Conservation (phyloP, 2,113 vertebrate genomes). For the Salvelinus namaycush region DNA sequence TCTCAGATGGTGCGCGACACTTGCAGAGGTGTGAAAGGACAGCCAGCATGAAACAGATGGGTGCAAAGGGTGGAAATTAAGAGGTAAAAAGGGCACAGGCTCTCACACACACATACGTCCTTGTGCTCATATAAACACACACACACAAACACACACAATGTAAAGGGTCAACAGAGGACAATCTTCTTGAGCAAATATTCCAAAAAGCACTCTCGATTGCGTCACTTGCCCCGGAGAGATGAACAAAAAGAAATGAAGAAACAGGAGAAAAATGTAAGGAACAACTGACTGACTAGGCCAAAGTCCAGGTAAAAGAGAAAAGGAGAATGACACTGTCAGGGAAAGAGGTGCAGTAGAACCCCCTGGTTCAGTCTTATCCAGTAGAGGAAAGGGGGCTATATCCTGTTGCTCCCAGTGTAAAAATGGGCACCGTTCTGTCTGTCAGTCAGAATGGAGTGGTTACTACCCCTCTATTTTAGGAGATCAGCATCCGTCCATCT, state of each 20-base stretch:
- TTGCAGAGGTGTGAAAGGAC: conserved; percentile 65
- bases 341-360: not conserved
- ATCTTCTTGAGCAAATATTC: conserved; percentile 53
- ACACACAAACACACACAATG: conserved; percentile 16
- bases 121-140: conserved; percentile 22
- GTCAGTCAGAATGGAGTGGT: conserved; percentile 24
- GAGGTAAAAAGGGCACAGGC: conserved; percentile 30
- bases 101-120: not conserved
- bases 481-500: conserved; percentile 26
- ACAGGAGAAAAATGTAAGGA: not conserved
- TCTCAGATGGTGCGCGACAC: conserved; percentile 66
- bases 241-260: conserved; percentile 6
- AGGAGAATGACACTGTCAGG: not conserved
- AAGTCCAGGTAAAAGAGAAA: not conserved
- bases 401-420: too few species aligned
- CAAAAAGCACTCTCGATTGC: conserved; percentile 47
- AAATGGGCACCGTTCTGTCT: conserved; percentile 52
- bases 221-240: conserved; percentile 41
- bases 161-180: conserved; percentile 25
- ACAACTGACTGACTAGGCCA: not conserved
- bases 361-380: not conserved
- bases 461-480: not conserved
- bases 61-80: conserved; percentile 53
- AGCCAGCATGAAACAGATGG: conserved; percentile 68
- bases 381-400: not conserved